A percentile compares a stretch with the other conserved stretches of the same genome.
Evolutionary conservation across 2,888 invertebrate species (phyloP).

Genomic region (Hydrotaea cyrtoneurina): DNA sequence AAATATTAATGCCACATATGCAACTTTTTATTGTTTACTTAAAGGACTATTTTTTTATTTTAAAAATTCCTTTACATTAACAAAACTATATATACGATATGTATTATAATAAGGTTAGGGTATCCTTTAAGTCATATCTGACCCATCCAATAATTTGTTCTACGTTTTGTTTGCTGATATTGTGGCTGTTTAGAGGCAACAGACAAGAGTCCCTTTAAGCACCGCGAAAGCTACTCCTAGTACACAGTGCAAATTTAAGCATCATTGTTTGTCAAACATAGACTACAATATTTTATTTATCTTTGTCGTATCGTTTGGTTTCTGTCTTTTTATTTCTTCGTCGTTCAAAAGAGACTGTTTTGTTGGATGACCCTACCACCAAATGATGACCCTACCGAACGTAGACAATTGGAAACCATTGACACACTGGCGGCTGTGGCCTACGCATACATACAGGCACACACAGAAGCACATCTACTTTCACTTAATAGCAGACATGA

Average conservation of each 20-base stretch:
- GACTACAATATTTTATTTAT: conserved; percentile 46
- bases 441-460: no score
- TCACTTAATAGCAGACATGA: conserved; percentile 42
- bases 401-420: conserved; percentile 26
- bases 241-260: conserved; percentile 35
- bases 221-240: neutral
- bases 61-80: no score
- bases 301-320: neutral
- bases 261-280: conserved; percentile 53
- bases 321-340: neutral
- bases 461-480: conserved; percentile 37
- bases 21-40: no score
- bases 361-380: neutral
- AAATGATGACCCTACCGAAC: neutral
- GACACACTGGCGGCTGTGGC: no score
- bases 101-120: no score
- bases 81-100: no score
- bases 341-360: neutral
- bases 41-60: no score
- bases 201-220: neutral
- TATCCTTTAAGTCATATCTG: no score
- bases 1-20: no score
- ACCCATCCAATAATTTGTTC: no score
- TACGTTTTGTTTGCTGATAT: neutral
- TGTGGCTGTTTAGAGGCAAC: neutral